Percentiles rank a stretch among this genome's conserved stretches.
These are phyloP conservation scores for mouse (Mus musculus) DNA, from an alignment of 2,113 vertebrate species.

Conservation along the genomic window DNA sequence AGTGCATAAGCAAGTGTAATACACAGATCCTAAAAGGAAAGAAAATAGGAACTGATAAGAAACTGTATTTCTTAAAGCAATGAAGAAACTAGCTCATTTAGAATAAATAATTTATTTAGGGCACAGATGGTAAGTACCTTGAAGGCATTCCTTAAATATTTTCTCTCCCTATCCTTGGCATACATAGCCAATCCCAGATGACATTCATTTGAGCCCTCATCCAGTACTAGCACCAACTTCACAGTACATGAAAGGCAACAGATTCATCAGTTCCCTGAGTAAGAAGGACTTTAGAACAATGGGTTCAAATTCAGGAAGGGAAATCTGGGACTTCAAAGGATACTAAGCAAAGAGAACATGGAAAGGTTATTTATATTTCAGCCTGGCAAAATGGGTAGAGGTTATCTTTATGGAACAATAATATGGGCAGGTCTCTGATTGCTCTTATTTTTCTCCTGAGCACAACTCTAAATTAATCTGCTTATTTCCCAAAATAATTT, in stretches of 20 bases:
- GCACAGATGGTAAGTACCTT: conserved; percentile 50
- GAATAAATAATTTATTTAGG: conserved; percentile 49
- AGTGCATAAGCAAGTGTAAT: not conserved
- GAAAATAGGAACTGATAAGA: not conserved
- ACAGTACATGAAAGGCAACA: not conserved
- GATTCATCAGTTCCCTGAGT: not conserved
- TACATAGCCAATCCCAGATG: not conserved
- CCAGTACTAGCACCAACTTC: not conserved
- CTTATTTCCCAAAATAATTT: conserved; percentile 40
- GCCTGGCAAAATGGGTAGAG: not conserved
- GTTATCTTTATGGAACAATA: not conserved
- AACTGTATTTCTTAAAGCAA: conserved; percentile 32
- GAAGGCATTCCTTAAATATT: not conserved
- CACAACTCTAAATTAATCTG: not conserved
- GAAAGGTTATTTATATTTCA: conserved; percentile 19
- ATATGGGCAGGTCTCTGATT: not conserved
- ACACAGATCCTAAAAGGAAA: not conserved
- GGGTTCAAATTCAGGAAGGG: not conserved
- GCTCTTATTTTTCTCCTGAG: not conserved
- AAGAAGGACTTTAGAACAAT: not conserved
- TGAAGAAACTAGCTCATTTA: not conserved
- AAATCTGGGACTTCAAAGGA: not conserved
- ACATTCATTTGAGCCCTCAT: not conserved
- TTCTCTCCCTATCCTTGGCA: not conserved
- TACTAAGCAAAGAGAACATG: not conserved